Evolutionary conservation across 2,797 vertebrate genomes (phyloP).

Genomic region (Poecilia gillii): DNA sequence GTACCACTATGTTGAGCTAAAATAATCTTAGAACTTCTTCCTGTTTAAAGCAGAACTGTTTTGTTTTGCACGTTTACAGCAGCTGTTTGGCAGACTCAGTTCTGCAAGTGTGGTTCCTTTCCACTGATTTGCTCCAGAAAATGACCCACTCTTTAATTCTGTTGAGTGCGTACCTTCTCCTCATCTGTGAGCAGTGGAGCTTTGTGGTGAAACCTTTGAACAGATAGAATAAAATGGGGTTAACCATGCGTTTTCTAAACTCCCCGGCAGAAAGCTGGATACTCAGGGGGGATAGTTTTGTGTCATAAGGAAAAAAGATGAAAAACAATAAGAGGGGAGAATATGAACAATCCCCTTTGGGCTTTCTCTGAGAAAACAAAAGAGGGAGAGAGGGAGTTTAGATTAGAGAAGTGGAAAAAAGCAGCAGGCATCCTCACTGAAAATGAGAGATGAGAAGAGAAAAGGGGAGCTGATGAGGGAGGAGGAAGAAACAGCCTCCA

Average conservation of each 20-base stretch:
- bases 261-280: slow-evolving; percentile 70
- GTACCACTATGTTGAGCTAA: slow-evolving; percentile 9
- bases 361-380: slow-evolving; percentile 57
- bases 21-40: slow-evolving; percentile 8
- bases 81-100: slow-evolving; percentile 31
- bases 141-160: slow-evolving; percentile 51
- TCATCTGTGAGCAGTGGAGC: slow-evolving; percentile 54
- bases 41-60: slow-evolving; percentile 9
- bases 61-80: slow-evolving; percentile 20
- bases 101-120: slow-evolving; percentile 28
- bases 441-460: slow-evolving; percentile 52
- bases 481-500: slow-evolving; percentile 45
- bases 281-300: slow-evolving; percentile 71
- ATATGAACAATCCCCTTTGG: slow-evolving; percentile 76
- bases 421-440: slow-evolving; percentile 49
- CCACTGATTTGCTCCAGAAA: slow-evolving; percentile 34
- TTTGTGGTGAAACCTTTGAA: slow-evolving; percentile 73
- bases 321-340: slow-evolving; percentile 77
- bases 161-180: slow-evolving; percentile 48
- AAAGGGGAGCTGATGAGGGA: slow-evolving; percentile 48
- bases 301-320: slow-evolving; percentile 75
- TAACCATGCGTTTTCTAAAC: slow-evolving; percentile 77
- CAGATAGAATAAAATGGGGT: slow-evolving; percentile 79
- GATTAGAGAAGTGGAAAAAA: slow-evolving; percentile 71
- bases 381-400: slow-evolving; percentile 55